Base-by-base conservation (phyloP, 2,888 invertebrate species). In the Amphipyra berbera region DNA sequence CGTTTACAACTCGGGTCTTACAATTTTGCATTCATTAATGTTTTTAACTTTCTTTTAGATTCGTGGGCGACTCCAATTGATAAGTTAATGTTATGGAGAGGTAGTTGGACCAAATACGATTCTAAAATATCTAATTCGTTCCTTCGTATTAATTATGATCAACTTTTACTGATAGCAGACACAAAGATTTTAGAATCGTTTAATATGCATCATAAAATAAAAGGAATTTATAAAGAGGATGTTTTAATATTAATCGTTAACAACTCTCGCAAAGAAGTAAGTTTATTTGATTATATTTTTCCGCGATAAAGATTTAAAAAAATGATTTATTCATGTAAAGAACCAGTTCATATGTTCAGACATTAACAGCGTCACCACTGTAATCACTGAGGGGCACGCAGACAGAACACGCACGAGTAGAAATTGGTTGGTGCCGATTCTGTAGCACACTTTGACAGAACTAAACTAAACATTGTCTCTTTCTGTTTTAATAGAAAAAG, bases 191-290 rank as follows among this genome's bases (percentile, higher is more conserved):
- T 94, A 14, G 94, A 94, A 79, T 79, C 90, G 1, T 65, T 92
- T 9, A 93, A 88, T 64, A 80, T 90, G 68, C 85, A 81, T 57
- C 69, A 76, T 21, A 92, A 90, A 85, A 79, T 93, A 1, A 94
- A 91, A 83, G 93, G 92, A 3, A 82, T 92, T 74, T 88, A 82
- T 64, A 94, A 91, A 81, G 84, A 85, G 1, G 89, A 93, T 54
- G 73, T 92, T 61, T 63, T 94, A 6, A 88, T 94, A 63, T 63
- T 94, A 44, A 83, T 93, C 9, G 61, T 88, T 15, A 82, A 71
- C 46, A 68, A 67, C 12, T 59, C 61, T 38, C 71, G 65, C 38
- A 80, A 85, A 61, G 86, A 87, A 73, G 93, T 91, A 81, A 82
- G 84, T 78, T 50, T 8, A 45, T 62, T 46, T 27, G 0, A 7